Base-by-base conservation (phyloP, 2,113 vertebrate genomes). In the Petrocephalus microphthalmus region DNA sequence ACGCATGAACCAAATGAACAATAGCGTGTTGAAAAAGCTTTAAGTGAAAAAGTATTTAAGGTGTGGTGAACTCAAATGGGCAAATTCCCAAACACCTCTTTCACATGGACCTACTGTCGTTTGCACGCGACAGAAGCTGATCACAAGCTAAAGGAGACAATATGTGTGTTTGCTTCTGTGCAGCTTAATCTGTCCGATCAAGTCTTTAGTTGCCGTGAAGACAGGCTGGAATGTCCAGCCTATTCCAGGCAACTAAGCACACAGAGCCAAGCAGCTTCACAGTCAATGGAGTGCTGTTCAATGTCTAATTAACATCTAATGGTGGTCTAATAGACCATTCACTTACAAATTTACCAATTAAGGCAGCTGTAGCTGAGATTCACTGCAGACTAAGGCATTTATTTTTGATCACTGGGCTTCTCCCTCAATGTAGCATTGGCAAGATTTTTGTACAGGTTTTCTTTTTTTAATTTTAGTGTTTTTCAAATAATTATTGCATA, bases 171-270 rank as follows among this genome's bases (percentile, higher is more conserved):
- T 82, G 78, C 45, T 88, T 22, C 87, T 83, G 25, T 37, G 57
- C 74, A 37, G 5, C 71, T 82, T 7, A 57, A 15, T 11, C 54
- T 5, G 7, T 53, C 53, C 49, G 87, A 84, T n/a, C 22, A 54
- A 33, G 20, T 22, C 52, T 84, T 57, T 84, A 45, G 52, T 60
- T 88, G 52, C 87, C 53, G n/a, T 57, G 52, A 29, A 54, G 74
- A 56, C 74, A 83, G 54, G 22, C 42, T 83, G 78, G 87, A 88
- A 88, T 84, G 53, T 57, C 74, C 54, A 57, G 8, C 4, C 49
- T 19, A 47, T 60, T n/a, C 52, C 33, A 47, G 29, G 33, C 49
- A 19, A 22, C 0, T 17, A 87, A 7, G 37, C 19, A 13, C 42
- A 71, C 22, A 22, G 47, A 54, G 64, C 51, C 86, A 53, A 52